Percentiles rank a stretch among this genome's conserved stretches.
Evolutionary conservation across 2,113 vertebrate genomes (phyloP).

Genomic region (Cardinalis cardinalis): DNA sequence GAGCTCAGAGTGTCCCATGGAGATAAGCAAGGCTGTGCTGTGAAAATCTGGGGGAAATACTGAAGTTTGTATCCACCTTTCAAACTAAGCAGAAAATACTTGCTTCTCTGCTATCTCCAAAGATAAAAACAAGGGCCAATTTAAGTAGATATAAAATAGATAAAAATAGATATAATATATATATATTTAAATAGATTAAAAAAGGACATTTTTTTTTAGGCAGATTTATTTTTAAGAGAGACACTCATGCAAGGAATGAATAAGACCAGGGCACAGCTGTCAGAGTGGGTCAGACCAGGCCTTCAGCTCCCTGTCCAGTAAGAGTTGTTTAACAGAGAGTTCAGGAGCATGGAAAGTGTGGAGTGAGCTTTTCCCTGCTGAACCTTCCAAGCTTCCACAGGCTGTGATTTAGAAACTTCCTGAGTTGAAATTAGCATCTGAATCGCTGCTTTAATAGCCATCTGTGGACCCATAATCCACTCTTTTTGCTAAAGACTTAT

Average conservation of each 20-base stretch:
- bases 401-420: slow-evolving; percentile 27
- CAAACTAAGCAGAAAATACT: background rate
- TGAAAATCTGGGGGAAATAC: background rate
- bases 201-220: background rate
- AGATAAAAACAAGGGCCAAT: background rate
- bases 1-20: background rate
- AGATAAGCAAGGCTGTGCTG: background rate
- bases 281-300: background rate
- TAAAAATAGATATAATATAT: background rate
- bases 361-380: background rate
- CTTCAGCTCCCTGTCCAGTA: background rate
- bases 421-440: slow-evolving; percentile 29
- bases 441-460: slow-evolving; percentile 25
- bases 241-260: rapidly evolving
- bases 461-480: slow-evolving; percentile 18
- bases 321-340: background rate
- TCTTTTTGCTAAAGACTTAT: background rate
- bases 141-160: background rate
- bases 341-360: background rate
- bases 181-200: background rate
- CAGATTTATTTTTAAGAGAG: background rate
- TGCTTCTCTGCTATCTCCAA: background rate
- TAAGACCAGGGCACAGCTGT: background rate
- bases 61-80: background rate
- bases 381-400: background rate